Percentiles rank a stretch among this genome's conserved stretches.
Conservation (phyloP, 2,888 invertebrate genomes). For the Temnothorax rugatulus region DNA sequence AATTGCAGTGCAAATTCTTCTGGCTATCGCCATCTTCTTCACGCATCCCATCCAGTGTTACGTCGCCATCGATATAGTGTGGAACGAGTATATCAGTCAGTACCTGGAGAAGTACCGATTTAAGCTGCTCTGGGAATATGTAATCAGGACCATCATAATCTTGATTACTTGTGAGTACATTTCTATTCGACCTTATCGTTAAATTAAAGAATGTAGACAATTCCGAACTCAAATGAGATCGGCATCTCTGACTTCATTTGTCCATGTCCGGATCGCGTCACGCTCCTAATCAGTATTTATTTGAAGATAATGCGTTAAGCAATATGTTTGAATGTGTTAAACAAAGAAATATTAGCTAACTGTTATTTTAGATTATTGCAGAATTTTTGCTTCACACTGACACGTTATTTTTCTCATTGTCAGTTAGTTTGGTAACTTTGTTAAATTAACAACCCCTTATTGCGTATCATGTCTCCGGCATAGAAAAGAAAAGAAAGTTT, state of each 20-base stretch:
- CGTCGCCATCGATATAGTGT: conserved; percentile 97
- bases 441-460: neutral
- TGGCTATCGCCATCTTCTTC: conserved; percentile 94
- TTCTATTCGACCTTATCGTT: conserved; percentile 6
- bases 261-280: neutral
- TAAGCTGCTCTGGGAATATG: conserved; percentile 91
- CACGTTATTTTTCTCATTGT: neutral
- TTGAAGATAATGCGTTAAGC: neutral
- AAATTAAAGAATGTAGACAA: neutral
- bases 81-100: conserved; percentile 92
- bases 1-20: conserved; percentile 91
- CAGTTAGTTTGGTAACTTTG: neutral
- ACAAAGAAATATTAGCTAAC: neutral
- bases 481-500: neutral
- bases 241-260: neutral
- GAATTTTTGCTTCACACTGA: neutral
- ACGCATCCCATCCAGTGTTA: conserved; percentile 98
- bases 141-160: conserved; percentile 92
- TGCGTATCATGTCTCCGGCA: no score
- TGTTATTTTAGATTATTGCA: neutral
- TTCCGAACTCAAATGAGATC: neutral
- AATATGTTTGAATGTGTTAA: no score
- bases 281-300: neutral
- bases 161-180: conserved; percentile 93
- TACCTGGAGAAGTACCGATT: conserved; percentile 89